These are phyloP conservation scores for Lacanobia wlatinum DNA, from an alignment of 2,888 invertebrate species.

Conservation along the genomic window DNA sequence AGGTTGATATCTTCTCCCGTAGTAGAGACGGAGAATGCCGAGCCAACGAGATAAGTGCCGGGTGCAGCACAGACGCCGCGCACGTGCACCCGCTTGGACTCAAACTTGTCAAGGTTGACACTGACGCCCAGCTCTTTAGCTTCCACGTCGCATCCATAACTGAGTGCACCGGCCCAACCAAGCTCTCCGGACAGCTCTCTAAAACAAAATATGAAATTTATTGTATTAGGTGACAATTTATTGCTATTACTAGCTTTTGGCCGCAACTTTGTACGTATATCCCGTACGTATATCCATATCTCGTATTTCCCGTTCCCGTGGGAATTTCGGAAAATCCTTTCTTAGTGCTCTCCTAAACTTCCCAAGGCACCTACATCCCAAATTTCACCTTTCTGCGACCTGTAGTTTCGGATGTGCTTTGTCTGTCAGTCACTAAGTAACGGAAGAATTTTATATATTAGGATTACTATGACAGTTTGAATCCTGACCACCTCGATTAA, in stretches of 20 bases:
- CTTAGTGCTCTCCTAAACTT: too few relatives aligned
- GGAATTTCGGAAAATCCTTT: too few relatives aligned
- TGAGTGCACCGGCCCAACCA: constrained; percentile 87
- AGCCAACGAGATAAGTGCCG: constrained; percentile 93
- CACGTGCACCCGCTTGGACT: constrained; percentile 90
- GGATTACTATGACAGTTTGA: background rate
- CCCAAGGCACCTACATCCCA: too few relatives aligned
- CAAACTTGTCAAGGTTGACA: constrained; percentile 87
- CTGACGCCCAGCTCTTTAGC: constrained; percentile 81
- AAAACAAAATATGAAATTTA: constrained; percentile 53
- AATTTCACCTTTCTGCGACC: too few relatives aligned
- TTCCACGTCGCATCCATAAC: constrained; percentile 82
- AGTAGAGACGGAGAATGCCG: constrained; percentile 88
- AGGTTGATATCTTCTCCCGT: constrained; percentile 64
- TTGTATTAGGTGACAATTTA: background rate
- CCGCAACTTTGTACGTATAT: too few relatives aligned
- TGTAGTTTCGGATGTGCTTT: too few relatives aligned
- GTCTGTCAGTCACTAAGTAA: too few relatives aligned
- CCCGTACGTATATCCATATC: too few relatives aligned
- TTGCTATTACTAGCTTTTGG: background rate
- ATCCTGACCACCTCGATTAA: background rate
- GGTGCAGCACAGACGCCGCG: constrained; percentile 91
- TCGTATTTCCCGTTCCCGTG: too few relatives aligned
- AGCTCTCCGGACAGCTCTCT: constrained; percentile 81
- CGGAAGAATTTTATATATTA: too few relatives aligned